Base-by-base conservation (phyloP, 2,888 invertebrate species). In the Drosophila nr. fundita region DNA sequence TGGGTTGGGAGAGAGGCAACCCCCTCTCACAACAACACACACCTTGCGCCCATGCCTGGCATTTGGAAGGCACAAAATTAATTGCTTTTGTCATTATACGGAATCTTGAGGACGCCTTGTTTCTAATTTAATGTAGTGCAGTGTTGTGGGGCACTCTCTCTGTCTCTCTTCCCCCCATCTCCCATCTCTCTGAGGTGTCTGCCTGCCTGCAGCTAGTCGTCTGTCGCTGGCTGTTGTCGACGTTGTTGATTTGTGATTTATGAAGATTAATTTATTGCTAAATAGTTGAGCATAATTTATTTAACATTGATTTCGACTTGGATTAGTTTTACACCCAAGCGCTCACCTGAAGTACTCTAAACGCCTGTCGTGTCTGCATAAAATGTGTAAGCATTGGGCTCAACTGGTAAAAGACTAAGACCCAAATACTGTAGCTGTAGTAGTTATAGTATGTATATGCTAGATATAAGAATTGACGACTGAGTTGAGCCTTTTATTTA, bases 21-120 rank as follows among this genome's bases (percentile, higher is more conserved):
- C 64, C 67, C 71, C 45, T 30, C 68, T 29, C 4, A 21, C 21
- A 32, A 13, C 53, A 24, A 21, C 52, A 53, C 8, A 53, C 55
- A 78, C 89, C 89, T 87, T 84, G 67, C 57, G 69, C 49, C 64
- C 71, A 70, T 76, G 65, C 61, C 53, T 76, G 86, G 76, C 80
- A 84, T 79, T 80, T 83, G 69, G 75, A 72, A 83, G 84, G 86
- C 89, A 89, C 81, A 91, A 88, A 92, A 91, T 91, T 91, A 91
- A 91, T 91, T 92, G 92, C 91, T 91, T 92, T 92, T 92, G 92
- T 92, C 91, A 91, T 92, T 91, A 91, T 83, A 90, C 83, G 83
- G 90, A 91, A 92, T 92, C 91, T 88, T 92, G 88, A 88, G 89
- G 90, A 90, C 87, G 91, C 83, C 89, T 85, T 81, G 79, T 78